Conservation (phyloP, 2,888 invertebrate species). For the Dryocosmus kuriphilus region DNA sequence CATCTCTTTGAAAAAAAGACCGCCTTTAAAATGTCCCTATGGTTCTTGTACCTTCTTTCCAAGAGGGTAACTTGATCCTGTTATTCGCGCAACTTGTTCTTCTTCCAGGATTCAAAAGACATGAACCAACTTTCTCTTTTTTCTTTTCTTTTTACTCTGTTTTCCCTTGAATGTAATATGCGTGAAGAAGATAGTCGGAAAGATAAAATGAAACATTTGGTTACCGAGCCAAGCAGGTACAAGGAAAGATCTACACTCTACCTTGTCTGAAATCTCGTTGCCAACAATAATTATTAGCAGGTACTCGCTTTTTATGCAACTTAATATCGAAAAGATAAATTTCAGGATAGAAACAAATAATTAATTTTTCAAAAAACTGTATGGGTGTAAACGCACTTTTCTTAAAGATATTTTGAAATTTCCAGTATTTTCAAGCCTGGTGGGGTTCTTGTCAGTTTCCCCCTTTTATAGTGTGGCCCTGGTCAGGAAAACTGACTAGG, state of each 20-base stretch:
- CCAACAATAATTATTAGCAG: slow-evolving; percentile 27
- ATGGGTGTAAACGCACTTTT: too few relatives aligned
- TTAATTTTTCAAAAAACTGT: too few relatives aligned
- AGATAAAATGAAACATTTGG: slow-evolving; percentile 72
- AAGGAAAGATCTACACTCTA: neutral
- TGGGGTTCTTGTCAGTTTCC: too few relatives aligned
- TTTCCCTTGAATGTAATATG: slow-evolving; percentile 71
- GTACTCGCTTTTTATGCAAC: neutral
- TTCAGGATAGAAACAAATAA: too few relatives aligned
- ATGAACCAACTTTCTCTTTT: slow-evolving; percentile 50
- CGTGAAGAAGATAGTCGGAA: slow-evolving; percentile 72
- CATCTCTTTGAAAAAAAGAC: slow-evolving; percentile 18
- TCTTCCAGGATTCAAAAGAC: slow-evolving; percentile 53
- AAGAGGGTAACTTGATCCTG: slow-evolving; percentile 75
- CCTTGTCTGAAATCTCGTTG: slow-evolving; percentile 9
- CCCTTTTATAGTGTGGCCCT: too few relatives aligned
- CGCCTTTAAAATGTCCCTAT: slow-evolving; percentile 44
- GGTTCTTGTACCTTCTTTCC: slow-evolving; percentile 58
- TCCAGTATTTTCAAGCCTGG: too few relatives aligned
- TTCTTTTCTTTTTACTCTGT: slow-evolving; percentile 60
- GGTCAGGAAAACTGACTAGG: too few relatives aligned
- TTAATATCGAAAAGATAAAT: neutral
- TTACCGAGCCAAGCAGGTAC: slow-evolving; percentile 55
- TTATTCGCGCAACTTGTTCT: slow-evolving; percentile 72
- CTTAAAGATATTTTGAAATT: too few relatives aligned